Evolutionary conservation across 2,113 vertebrate genomes (phyloP).

Genomic region (Athene noctua): DNA sequence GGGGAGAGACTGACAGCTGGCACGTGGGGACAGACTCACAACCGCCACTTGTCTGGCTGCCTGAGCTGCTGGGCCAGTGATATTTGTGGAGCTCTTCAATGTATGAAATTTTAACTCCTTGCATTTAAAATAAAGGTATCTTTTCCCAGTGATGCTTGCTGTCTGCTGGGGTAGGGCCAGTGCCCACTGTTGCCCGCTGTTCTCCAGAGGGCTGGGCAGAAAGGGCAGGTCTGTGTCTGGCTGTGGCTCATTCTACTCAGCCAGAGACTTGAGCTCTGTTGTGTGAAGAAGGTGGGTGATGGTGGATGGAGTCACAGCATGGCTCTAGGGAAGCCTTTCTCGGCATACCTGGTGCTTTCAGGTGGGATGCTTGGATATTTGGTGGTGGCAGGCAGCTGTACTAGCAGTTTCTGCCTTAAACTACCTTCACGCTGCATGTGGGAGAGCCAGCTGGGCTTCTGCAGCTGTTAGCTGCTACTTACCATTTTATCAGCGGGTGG

Average conservation of each 20-base stretch:
- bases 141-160: not conserved
- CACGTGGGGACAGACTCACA: not conserved
- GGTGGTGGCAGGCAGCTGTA: not conserved
- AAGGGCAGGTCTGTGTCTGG: fast-evolving
- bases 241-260: not conserved
- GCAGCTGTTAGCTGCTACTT: not conserved
- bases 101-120: not conserved
- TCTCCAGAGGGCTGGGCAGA: not conserved
- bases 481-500: not conserved
- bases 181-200: not conserved
- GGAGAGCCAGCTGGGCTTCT: not conserved
- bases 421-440: not conserved
- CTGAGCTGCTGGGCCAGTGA: not conserved
- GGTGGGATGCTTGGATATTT: not conserved
- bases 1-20: not conserved
- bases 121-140: constrained; percentile 19
- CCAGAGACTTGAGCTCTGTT: not conserved
- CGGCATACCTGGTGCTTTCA: not conserved
- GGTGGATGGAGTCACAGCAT: not conserved
- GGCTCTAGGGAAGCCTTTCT: not conserved
- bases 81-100: not conserved
- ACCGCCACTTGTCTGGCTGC: fast-evolving
- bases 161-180: not conserved
- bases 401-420: not conserved
- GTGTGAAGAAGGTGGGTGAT: not conserved